Evolutionary conservation across 2,888 invertebrate genomes (phyloP).

Genomic region (Melitaea athalia): DNA sequence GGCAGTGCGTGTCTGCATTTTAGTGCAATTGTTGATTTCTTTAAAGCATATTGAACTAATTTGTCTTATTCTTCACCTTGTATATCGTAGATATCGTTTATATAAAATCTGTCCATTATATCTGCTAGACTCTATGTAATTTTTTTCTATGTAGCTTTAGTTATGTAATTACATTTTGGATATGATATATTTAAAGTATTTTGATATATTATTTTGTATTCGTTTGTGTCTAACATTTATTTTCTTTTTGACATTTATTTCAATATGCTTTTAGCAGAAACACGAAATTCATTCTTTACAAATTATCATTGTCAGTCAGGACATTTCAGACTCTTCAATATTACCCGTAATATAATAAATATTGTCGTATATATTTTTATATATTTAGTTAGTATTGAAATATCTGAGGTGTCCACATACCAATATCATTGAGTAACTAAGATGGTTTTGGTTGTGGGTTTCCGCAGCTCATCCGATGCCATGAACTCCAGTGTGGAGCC

Average conservation of each 20-base stretch:
- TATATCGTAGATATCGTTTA: conserved; percentile 24
- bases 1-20: conserved; percentile 83
- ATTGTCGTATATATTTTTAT: conserved; percentile 17
- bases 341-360: conserved; percentile 11
- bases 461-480: conserved; percentile 79
- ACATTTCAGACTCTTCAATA: conserved; percentile 65
- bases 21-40: conserved; percentile 77
- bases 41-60: conserved; percentile 79
- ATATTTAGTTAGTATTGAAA: conserved; percentile 48
- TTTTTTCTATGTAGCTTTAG: conserved; percentile 25
- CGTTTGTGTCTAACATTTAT: background rate
- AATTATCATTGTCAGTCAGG: conserved; percentile 60
- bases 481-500: conserved; percentile 79
- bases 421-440: conserved; percentile 74
- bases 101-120: background rate
- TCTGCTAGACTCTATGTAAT: conserved; percentile 34
- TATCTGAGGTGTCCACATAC: conserved; percentile 62
- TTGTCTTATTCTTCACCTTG: conserved; percentile 43
- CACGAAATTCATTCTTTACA: conserved; percentile 66
- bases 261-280: conserved; percentile 76
- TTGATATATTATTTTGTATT: conserved; percentile 15
- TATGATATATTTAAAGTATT: conserved; percentile 16
- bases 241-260: conserved; percentile 59
- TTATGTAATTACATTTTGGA: conserved; percentile 26
- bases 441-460: conserved; percentile 80